A percentile compares a stretch with the other conserved stretches of the same genome.
Evolutionary conservation across 1,140 invertebrate genomes (phyloP).

Genomic region (Dermatophagoides farinae): DNA sequence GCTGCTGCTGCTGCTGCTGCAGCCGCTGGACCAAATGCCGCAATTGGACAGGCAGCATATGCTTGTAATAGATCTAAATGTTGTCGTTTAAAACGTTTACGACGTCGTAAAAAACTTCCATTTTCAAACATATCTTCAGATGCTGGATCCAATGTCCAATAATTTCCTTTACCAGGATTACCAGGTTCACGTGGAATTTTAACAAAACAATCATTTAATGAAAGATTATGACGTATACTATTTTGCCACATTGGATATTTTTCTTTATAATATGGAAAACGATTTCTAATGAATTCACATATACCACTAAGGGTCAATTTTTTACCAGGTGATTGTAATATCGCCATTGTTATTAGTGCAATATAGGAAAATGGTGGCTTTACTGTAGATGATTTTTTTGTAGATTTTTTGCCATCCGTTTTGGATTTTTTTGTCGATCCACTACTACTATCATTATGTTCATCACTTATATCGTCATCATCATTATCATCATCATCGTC

Average conservation of each 20-base stretch:
- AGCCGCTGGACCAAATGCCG: too few species aligned
- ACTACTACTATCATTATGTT: background rate
- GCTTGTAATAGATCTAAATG: constrained; percentile 26
- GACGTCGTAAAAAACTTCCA: constrained; percentile 75
- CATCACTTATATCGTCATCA: background rate
- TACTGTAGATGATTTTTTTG: constrained; percentile 33
- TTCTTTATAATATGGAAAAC: constrained; percentile 85
- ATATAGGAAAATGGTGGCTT: constrained; percentile 90
- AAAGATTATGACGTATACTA: constrained; percentile 88
- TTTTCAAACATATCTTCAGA: constrained; percentile 99
- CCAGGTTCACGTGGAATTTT: constrained; percentile 94
- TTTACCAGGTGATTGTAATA: constrained; percentile 32
- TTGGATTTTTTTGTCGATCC: background rate
- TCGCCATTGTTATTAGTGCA: constrained; percentile 41
- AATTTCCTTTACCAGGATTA: constrained; percentile 96
- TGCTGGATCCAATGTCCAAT: constrained; percentile 91
- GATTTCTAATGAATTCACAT: constrained; percentile 69
- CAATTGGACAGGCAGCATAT: too few species aligned
- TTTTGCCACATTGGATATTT: constrained; percentile 94
- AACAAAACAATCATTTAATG: constrained; percentile 95
- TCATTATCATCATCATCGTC: background rate
- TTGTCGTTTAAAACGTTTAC: constrained; percentile 84
- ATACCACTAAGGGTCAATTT: constrained; percentile 33
- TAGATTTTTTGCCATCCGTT: background rate
- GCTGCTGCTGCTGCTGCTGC: too few species aligned